Conservation (phyloP, 2,888 invertebrate species). For the Drosophila pullipes region DNA sequence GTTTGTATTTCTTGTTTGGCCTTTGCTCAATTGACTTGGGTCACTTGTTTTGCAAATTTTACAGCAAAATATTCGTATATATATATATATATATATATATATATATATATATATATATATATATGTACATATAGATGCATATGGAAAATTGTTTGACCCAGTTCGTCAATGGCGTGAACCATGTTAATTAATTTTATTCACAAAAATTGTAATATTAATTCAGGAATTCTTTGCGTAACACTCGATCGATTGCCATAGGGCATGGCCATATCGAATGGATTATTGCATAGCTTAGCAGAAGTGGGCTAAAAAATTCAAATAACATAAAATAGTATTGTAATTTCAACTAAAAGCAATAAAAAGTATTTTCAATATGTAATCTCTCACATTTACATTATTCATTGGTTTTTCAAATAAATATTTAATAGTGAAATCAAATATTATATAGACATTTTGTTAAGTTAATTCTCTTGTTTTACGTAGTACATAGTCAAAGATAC, state of each 20-base stretch:
- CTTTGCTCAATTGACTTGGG: conserved; percentile 55
- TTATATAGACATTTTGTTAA: background rate
- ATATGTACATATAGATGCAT: conserved; percentile 10
- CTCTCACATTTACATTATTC: background rate
- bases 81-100: background rate
- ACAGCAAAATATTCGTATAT: conserved; percentile 12
- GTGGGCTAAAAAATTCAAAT: background rate
- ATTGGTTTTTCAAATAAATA: background rate
- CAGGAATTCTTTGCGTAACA: conserved; percentile 22
- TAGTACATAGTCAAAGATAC: background rate
- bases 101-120: background rate
- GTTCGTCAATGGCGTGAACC: conserved; percentile 70
- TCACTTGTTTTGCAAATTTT: conserved; percentile 60
- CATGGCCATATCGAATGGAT: background rate
- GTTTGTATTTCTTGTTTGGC: background rate
- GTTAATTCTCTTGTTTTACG: background rate
- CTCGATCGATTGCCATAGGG: conserved; percentile 15
- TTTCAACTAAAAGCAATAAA: background rate
- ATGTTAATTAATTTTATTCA: conserved; percentile 70
- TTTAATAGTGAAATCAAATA: background rate
- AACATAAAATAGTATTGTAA: background rate
- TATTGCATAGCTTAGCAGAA: conserved; percentile 1
- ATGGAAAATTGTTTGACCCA: conserved; percentile 54
- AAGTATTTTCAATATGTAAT: background rate
- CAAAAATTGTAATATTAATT: conserved; percentile 10